A percentile compares a stretch with the other conserved stretches of the same genome.
Conservation (phyloP, 1,140 invertebrate genomes). For the Penaeus indicus region DNA sequence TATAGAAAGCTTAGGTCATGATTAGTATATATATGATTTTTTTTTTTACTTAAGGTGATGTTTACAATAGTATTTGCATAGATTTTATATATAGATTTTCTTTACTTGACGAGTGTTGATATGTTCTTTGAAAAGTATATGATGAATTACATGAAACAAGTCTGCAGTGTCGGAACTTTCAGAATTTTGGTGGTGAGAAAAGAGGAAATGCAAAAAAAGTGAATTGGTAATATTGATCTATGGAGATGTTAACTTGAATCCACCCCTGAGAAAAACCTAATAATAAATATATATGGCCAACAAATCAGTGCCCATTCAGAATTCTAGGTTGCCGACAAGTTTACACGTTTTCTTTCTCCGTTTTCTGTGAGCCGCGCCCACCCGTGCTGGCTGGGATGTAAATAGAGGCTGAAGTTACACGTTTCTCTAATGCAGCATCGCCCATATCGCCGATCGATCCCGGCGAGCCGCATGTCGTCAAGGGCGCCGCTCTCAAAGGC, state of each 20-base stretch:
- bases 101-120: no score
- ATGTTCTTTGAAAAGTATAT: no score
- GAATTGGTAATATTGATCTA: no score
- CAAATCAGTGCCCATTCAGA: constrained; percentile 36
- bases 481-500: constrained; percentile 38
- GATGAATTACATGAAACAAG: no score
- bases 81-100: no score
- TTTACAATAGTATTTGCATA: no score
- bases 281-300: neutral
- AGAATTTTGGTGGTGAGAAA: constrained; percentile 4
- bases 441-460: constrained; percentile 34
- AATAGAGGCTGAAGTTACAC: constrained; percentile 31
- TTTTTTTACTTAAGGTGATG: no score
- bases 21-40: no score
- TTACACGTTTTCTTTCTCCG: constrained; percentile 20
- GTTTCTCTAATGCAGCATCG: constrained; percentile 54
- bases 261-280: no score
- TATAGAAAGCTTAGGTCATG: no score
- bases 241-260: no score
- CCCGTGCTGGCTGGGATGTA: constrained; percentile 29
- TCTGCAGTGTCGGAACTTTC: constrained; percentile 5
- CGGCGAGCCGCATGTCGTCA: constrained; percentile 40
- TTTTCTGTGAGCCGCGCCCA: constrained; percentile 53
- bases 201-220: neutral
- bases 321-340: constrained; percentile 24